These are phyloP conservation scores for Amblyopsis rosae DNA, from an alignment of 2,113 vertebrate species.

Conservation along the genomic window DNA sequence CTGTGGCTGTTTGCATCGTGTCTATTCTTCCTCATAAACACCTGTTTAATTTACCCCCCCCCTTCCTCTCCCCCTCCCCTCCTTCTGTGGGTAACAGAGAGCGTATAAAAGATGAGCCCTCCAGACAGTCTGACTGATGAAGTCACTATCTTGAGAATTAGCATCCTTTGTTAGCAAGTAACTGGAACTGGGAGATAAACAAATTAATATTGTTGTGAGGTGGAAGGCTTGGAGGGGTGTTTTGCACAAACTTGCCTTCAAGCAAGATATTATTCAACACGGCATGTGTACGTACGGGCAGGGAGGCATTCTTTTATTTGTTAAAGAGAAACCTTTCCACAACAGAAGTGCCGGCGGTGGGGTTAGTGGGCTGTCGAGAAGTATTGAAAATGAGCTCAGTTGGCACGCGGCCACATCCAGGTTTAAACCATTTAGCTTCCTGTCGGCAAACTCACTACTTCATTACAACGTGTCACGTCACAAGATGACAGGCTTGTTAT, in stretches of 20 bases:
- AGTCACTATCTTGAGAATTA: constrained; percentile 16
- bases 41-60: constrained; percentile 3
- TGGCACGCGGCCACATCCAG: constrained; percentile 60
- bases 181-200: constrained; percentile 11
- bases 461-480: constrained; percentile 42
- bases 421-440: constrained; percentile 53
- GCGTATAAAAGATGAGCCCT: constrained; percentile 22
- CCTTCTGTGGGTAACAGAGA: constrained; percentile 5
- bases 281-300: constrained; percentile 45
- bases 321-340: constrained; percentile 62
- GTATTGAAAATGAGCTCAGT: constrained; percentile 61
- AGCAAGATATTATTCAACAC: constrained; percentile 19
- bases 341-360: constrained; percentile 45
- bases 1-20: constrained; percentile 8
- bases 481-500: constrained; percentile 50
- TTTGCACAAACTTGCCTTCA: constrained; percentile 56
- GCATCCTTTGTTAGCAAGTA: constrained; percentile 27
- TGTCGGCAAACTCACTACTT: constrained; percentile 46
- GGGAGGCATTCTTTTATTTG: constrained; percentile 48
- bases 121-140: background rate
- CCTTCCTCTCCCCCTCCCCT: background rate
- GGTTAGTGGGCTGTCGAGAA: constrained; percentile 23
- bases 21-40: constrained; percentile 17
- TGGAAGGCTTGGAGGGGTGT: background rate
- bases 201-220: background rate